These are phyloP conservation scores for Drosophila varians DNA, from an alignment of 1,140 invertebrate genomes.

Conservation along the genomic window DNA sequence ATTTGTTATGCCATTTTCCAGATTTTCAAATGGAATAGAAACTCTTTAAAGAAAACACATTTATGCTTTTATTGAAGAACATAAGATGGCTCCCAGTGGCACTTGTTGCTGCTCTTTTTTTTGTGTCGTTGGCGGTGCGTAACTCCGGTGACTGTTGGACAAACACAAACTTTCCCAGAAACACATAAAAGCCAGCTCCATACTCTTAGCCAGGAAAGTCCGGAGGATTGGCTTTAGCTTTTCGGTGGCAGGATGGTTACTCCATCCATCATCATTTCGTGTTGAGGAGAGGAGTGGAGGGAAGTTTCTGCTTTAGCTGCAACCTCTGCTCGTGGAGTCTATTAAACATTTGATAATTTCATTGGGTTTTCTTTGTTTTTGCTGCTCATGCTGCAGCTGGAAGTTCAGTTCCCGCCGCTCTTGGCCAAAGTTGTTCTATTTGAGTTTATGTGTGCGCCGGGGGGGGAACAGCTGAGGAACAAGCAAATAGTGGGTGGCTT, in stretches of 20 bases:
- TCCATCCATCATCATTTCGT: conserved; percentile 63
- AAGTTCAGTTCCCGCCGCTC: conserved; percentile 2
- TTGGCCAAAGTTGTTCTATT: conserved; percentile 64
- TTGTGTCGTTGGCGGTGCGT: conserved; percentile 15
- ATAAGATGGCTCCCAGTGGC: conserved; percentile 18
- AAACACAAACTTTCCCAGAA: conserved; percentile 23
- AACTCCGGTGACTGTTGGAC: conserved; percentile 18
- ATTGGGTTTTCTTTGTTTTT: conserved; percentile 52
- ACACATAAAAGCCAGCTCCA: conserved; percentile 5
- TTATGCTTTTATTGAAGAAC: conserved; percentile 11
- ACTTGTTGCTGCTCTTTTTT: conserved; percentile 19
- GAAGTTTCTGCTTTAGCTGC: not conserved
- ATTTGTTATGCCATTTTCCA: no score
- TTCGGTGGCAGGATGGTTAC: not conserved
- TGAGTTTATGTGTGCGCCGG: conserved; percentile 58
- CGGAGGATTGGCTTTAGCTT: conserved; percentile 9
- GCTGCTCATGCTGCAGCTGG: conserved; percentile 23
- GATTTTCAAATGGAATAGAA: not conserved
- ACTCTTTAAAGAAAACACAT: not conserved
- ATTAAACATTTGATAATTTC: conserved; percentile 80
- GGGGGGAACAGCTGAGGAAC: conserved; percentile 53
- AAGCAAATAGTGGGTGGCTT: conserved; percentile 27
- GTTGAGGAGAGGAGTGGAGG: not conserved
- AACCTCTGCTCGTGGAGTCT: conserved; percentile 49
- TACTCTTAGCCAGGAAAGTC: conserved; percentile 7